Evolutionary conservation across 2,888 invertebrate genomes (phyloP).

Genomic region (Ferrisia virgata): DNA sequence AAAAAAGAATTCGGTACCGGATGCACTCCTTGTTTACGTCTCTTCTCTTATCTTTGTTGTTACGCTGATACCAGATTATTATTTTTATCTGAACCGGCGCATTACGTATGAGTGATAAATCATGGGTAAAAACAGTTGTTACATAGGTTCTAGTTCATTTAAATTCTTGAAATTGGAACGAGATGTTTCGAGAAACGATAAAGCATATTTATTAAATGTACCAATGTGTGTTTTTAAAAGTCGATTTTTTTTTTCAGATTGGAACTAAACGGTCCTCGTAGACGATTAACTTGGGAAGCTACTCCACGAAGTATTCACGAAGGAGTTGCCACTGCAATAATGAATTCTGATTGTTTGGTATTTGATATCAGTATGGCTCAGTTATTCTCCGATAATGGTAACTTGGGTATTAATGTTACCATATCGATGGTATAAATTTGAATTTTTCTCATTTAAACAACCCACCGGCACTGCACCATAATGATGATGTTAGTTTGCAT

Average conservation of each 20-base stretch:
- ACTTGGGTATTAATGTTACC: constrained; percentile 98
- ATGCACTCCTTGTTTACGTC: no score
- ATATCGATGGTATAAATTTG: constrained; percentile 65
- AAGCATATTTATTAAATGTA: no score
- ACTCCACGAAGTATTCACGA: constrained; percentile 98
- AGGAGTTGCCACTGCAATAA: constrained; percentile 95
- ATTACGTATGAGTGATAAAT: no score
- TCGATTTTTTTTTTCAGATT: constrained; percentile 70
- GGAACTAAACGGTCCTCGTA: constrained; percentile 91
- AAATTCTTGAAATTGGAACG: no score
- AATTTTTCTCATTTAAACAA: neutral
- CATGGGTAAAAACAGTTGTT: no score
- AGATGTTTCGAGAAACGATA: no score
- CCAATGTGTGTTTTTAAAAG: no score
- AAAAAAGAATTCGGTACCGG: no score
- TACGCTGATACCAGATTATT: no score
- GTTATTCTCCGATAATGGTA: constrained; percentile 98
- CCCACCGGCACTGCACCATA: neutral
- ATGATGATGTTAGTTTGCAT: neutral
- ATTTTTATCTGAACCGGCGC: no score
- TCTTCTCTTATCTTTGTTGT: no score
- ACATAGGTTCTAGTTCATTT: no score
- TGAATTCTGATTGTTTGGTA: constrained; percentile 96
- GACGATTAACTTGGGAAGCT: constrained; percentile 97
- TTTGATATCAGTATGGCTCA: constrained; percentile 98